Evolutionary conservation across 2,113 vertebrate genomes (phyloP).

Genomic region (Neodon shergylaensis): DNA sequence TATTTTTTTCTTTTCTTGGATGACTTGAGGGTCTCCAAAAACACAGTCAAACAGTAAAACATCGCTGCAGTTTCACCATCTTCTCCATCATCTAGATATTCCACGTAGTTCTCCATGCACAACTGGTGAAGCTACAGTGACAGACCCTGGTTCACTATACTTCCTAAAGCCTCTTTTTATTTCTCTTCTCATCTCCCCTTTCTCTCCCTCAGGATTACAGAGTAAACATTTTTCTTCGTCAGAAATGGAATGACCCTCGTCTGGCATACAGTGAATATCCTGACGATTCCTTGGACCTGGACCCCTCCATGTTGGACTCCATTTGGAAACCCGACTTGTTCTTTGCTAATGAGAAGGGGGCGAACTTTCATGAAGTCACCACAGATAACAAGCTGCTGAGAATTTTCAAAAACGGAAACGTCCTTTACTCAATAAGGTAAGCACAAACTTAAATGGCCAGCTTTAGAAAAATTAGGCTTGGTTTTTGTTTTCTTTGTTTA

Average conservation of each 20-base stretch:
- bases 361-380: slow-evolving; percentile 98
- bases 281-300: slow-evolving; percentile 97
- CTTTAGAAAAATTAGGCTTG: not conserved
- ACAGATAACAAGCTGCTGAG: slow-evolving; percentile 97
- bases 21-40: not conserved
- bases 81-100: not conserved
- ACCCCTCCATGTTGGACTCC: slow-evolving; percentile 98
- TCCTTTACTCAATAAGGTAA: slow-evolving; percentile 97
- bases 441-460: not conserved
- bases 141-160: not conserved
- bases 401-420: slow-evolving; percentile 98
- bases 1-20: not conserved
- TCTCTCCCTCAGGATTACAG: slow-evolving; percentile 92
- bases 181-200: not conserved
- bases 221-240: slow-evolving; percentile 98
- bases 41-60: not conserved
- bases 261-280: slow-evolving; percentile 97
- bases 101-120: not conserved
- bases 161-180: slow-evolving; percentile 60
- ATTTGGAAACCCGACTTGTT: slow-evolving; percentile 99
- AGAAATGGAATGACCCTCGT: slow-evolving; percentile 98
- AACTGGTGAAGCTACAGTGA: not conserved
- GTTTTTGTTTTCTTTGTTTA: not conserved
- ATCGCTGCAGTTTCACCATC: accelerated
- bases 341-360: slow-evolving; percentile 98